Conservation (phyloP, 1,140 invertebrate species). For the Amphibalanus amphitrite region DNA sequence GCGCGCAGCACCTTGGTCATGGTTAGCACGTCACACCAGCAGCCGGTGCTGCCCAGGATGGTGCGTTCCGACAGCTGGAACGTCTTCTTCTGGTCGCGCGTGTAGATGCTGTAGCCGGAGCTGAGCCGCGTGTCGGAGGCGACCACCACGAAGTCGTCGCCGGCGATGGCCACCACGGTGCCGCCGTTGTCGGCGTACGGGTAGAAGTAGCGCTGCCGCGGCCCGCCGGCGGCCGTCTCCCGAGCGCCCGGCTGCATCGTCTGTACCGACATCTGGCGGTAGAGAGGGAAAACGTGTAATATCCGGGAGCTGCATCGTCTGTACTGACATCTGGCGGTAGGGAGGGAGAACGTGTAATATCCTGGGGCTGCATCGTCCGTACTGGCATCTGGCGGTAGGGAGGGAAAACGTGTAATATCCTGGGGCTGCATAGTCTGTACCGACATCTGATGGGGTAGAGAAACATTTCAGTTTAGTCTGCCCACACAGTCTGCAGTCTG, state of each 20-base stretch:
- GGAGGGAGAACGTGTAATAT: no score
- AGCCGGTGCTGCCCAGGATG: slow-evolving; percentile 75
- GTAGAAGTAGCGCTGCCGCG: slow-evolving; percentile 8
- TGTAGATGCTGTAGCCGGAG: slow-evolving; percentile 74
- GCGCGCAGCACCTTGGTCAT: slow-evolving; percentile 68
- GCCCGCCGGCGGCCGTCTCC: background rate
- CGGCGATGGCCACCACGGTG: slow-evolving; percentile 79
- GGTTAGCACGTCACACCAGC: slow-evolving; percentile 95
- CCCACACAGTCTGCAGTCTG: no score
- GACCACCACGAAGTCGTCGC: slow-evolving; percentile 71
- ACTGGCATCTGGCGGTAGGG: background rate
- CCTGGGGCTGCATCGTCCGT: background rate
- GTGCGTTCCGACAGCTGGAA: slow-evolving; percentile 61
- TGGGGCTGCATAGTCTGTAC: background rate
- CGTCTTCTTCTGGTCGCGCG: slow-evolving; percentile 67
- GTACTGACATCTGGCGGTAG: background rate
- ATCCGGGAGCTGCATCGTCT: background rate
- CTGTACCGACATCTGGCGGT: background rate
- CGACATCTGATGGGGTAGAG: background rate
- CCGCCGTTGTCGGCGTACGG: slow-evolving; percentile 23
- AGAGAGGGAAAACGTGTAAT: no score
- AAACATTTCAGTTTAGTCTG: no score
- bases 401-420: no score
- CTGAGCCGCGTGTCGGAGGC: slow-evolving; percentile 87
- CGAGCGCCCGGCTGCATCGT: background rate